A percentile compares a stretch with the other conserved stretches of the same genome.
phyloP scores from a whole-genome alignment of 2,797 vertebrate genomes.

The Lepilemur septentrionalis region DNA sequence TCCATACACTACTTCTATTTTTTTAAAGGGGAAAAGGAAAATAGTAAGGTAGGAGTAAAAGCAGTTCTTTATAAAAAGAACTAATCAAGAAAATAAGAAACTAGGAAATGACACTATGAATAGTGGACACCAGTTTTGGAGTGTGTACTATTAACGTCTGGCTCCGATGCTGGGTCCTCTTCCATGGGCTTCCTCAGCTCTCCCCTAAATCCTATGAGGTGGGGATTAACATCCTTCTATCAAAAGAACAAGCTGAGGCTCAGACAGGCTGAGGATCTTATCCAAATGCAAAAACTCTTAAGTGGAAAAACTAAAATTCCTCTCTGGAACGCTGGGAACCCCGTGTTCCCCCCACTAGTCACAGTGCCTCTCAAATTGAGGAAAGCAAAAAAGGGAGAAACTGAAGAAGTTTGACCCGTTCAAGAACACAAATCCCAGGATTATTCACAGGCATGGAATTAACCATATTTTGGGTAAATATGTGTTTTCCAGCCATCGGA shows the following conservation, averaged over 20 bases:
- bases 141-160: neutral
- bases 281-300: neutral
- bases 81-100: neutral
- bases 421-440: slow-evolving; percentile 28
- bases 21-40: neutral
- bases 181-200: neutral
- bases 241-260: neutral
- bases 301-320: neutral
- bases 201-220: neutral
- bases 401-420: neutral
- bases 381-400: neutral
- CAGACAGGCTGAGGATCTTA: neutral
- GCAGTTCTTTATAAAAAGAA: neutral
- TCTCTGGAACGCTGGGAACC: neutral
- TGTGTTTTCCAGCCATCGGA: slow-evolving; percentile 73
- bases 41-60: neutral
- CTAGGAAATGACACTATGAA: neutral
- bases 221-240: neutral
- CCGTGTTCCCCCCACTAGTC: neutral
- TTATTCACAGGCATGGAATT: slow-evolving; percentile 34
- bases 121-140: neutral
- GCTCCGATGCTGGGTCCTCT: neutral
- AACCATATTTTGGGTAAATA: slow-evolving; percentile 73
- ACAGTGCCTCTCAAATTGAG: neutral
- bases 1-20: neutral